Conservation (phyloP, 1,140 invertebrate genomes). For the Hetaerina americana region DNA sequence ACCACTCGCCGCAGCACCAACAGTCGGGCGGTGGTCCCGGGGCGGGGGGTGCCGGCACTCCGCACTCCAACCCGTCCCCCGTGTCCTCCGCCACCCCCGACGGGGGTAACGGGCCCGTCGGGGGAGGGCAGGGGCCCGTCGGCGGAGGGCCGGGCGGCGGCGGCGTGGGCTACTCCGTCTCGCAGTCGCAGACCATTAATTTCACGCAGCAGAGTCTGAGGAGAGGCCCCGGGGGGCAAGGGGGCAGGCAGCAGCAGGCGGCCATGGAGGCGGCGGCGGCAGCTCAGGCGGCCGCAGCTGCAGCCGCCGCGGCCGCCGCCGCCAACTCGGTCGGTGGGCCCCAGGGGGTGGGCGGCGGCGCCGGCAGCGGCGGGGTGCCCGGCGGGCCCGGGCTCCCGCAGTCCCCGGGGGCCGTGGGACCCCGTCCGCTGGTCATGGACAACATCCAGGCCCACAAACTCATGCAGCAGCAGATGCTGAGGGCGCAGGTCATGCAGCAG, state of each 20-base stretch:
- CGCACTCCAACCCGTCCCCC: constrained; percentile 25
- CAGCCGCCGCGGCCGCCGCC: background rate
- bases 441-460: constrained; percentile 1
- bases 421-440: background rate
- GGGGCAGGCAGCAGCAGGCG: constrained; percentile 12
- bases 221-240: constrained; percentile 30
- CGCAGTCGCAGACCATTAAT: constrained; percentile 70
- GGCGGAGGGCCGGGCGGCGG: constrained; percentile 14
- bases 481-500: constrained; percentile 19
- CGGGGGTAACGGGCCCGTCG: constrained; percentile 22
- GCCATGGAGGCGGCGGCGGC: constrained; percentile 7
- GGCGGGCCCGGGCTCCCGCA: constrained; percentile 28
- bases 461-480: constrained; percentile 11
- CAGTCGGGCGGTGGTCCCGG: constrained; percentile 19
- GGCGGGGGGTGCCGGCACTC: constrained; percentile 1
- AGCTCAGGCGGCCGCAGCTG: background rate
- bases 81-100: constrained; percentile 23
- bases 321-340: constrained; percentile 25
- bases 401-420: background rate
- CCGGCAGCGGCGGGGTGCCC: constrained; percentile 18
- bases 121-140: constrained; percentile 8
- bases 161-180: constrained; percentile 52
- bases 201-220: constrained; percentile 58
- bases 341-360: constrained; percentile 20
- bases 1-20: constrained; percentile 20